phyloP scores from a whole-genome alignment of 2,113 vertebrate genomes.

The Xenopus laevis region DNA sequence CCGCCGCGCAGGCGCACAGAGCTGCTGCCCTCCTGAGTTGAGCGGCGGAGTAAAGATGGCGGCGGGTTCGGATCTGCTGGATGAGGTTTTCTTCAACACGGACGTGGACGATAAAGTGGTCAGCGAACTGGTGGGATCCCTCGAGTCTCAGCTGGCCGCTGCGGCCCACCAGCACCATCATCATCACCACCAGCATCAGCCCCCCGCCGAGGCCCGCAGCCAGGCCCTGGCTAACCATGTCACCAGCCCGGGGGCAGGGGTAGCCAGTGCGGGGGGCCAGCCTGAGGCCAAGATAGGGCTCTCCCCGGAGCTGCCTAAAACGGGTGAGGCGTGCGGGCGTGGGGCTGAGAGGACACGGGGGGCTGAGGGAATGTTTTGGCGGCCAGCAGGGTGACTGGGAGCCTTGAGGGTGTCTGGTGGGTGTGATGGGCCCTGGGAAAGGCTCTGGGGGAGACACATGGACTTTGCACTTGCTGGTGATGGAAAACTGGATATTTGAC shows the following conservation, averaged over 20 bases:
- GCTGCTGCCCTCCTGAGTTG: constrained; percentile 34
- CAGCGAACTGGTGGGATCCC: constrained; percentile 79
- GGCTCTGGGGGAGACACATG: constrained; percentile 26
- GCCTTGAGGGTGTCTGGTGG: neutral
- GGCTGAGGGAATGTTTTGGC: neutral
- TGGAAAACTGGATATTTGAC: too few species aligned
- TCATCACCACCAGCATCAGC: constrained; percentile 61
- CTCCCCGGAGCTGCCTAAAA: constrained; percentile 76
- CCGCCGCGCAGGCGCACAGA: constrained; percentile 33
- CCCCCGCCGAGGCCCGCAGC: constrained; percentile 58
- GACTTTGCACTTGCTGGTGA: too few species aligned
- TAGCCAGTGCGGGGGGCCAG: constrained; percentile 70
- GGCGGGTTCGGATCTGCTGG: constrained; percentile 86
- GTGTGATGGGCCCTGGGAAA: constrained; percentile 39
- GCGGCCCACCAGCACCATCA: constrained; percentile 76
- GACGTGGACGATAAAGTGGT: constrained; percentile 93
- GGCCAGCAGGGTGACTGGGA: neutral
- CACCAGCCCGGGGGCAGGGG: constrained; percentile 56
- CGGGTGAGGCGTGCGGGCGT: constrained; percentile 66
- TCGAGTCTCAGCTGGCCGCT: constrained; percentile 79
- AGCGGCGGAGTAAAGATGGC: constrained; percentile 62
- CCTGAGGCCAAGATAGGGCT: constrained; percentile 78
- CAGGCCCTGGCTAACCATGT: constrained; percentile 66
- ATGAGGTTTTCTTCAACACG: constrained; percentile 84
- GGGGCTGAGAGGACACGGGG: constrained; percentile 26